Base-by-base conservation (phyloP, 2,888 invertebrate species). In the Hypomecis atomaria region DNA sequence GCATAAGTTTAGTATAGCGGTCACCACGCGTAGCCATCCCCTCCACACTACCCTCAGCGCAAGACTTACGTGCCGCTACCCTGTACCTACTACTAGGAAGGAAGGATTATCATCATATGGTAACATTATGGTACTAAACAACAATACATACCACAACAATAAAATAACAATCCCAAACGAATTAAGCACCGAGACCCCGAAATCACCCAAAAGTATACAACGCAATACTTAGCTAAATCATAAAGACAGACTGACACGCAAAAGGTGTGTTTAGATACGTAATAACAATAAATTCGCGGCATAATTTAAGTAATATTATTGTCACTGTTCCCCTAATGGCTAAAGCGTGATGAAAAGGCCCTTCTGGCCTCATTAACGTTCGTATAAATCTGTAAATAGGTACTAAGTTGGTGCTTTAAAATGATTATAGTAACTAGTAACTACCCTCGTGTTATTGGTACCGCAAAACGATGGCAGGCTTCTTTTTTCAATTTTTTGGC, bases 221-320 rank as follows among this genome's bases (percentile, higher is more conserved):
- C 4, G 37, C 36, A 47, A 47, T 45, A 69, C 71, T 67, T 65
- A 75, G 69, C 72, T 71, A 71, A 69, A 72, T 66, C 52, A 71
- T 57, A 54, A 69, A 74, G 65, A 71, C 72, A 69, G 68, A 71
- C 67, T 59, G 69, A 77, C 84, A 84, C 82, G 83, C 83, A 71
- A 85, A 81, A 81, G 80, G 81, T 81, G 84, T 82, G 82, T 86
- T 85, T 80, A 79, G 73, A 74, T 72, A 71, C 71, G 80, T 79
- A 84, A 84, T 85, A 82, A 87, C 84, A 83, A 87, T 89, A 89
- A 89, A 88, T 89, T 83, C 72, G 77, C 74, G 77, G 73, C 73
- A 80, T 85, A 84, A 88, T 88, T 86, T 84, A 81, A 80, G 75
- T 77, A 77, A 73, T 81, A 84, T 84, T 84, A 86, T 85, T 86